Conservation (phyloP, 2,888 invertebrate genomes). For the Stenichneumon culpator region DNA sequence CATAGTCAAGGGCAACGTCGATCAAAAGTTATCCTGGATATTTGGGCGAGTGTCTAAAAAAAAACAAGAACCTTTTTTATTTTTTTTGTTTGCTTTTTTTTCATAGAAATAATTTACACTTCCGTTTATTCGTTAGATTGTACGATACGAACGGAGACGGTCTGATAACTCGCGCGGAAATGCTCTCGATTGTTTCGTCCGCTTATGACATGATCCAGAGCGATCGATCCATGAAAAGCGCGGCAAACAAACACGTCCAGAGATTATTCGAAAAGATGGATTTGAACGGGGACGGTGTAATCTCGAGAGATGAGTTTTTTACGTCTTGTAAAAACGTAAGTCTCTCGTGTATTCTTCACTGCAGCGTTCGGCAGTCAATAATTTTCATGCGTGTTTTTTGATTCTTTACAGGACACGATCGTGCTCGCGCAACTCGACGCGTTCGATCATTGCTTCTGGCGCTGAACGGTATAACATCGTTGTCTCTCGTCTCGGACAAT, state of each 20-base stretch:
- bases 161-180: slow-evolving; percentile 80
- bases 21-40: slow-evolving; percentile 81
- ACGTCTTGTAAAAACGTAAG: slow-evolving; percentile 80
- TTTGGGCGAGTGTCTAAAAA: slow-evolving; percentile 74
- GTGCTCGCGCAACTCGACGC: slow-evolving; percentile 76
- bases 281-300: slow-evolving; percentile 78
- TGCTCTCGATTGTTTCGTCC: slow-evolving; percentile 78
- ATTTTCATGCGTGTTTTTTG: not conserved
- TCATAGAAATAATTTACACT: slow-evolving; percentile 24
- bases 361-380: not conserved
- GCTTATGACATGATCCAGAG: slow-evolving; percentile 81
- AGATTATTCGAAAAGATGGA: slow-evolving; percentile 81
- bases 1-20: slow-evolving; percentile 77
- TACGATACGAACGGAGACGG: slow-evolving; percentile 82
- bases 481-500: not conserved
- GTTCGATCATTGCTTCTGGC: slow-evolving; percentile 77
- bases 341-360: not conserved
- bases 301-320: slow-evolving; percentile 80
- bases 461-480: slow-evolving; percentile 36
- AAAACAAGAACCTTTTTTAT: not conserved
- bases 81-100: slow-evolving; percentile 12
- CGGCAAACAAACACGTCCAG: slow-evolving; percentile 78
- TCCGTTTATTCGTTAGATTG: slow-evolving; percentile 71
- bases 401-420: slow-evolving; percentile 72
- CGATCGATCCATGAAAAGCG: slow-evolving; percentile 72